Evolutionary conservation across 2,888 invertebrate species (phyloP).

Genomic region (Archaeoteleia sp.): DNA sequence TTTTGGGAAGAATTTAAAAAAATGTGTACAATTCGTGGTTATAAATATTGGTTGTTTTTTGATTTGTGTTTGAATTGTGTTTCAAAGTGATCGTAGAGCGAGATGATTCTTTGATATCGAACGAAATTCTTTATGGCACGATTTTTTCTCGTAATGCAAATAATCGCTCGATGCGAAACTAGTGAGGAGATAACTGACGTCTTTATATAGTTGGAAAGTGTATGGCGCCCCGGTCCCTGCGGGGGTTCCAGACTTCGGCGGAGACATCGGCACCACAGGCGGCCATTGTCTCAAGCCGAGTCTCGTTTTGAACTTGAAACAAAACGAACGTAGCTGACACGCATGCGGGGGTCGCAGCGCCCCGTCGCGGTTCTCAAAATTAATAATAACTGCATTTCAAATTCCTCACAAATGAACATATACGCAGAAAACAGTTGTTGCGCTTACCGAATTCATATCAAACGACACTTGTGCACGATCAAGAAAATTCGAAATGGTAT

Average conservation of each 20-base stretch:
- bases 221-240: conserved; percentile 54
- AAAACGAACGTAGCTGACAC: conserved; percentile 60
- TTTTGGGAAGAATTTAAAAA: no score
- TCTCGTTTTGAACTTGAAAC: conserved; percentile 42
- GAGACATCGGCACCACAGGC: conserved; percentile 72
- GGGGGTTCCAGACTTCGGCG: conserved; percentile 73
- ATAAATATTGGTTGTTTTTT: no score
- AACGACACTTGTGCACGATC: no score
- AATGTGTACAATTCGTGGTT: no score
- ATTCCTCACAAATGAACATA: conserved; percentile 32
- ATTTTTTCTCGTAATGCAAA: conserved; percentile 48
- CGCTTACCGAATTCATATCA: no score
- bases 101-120: conserved; percentile 4
- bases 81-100: conserved; percentile 3
- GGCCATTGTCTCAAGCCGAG: conserved; percentile 72
- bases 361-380: conserved; percentile 65
- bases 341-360: conserved; percentile 65
- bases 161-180: conserved; percentile 45
- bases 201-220: conserved; percentile 57
- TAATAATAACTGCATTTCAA: conserved; percentile 62
- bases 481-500: no score
- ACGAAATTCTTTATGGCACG: conserved; percentile 6
- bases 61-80: no score
- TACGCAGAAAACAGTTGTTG: no score
- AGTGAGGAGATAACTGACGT: conserved; percentile 55